Conservation (phyloP, 2,113 vertebrate genomes). For the Phodopus roborovskii region DNA sequence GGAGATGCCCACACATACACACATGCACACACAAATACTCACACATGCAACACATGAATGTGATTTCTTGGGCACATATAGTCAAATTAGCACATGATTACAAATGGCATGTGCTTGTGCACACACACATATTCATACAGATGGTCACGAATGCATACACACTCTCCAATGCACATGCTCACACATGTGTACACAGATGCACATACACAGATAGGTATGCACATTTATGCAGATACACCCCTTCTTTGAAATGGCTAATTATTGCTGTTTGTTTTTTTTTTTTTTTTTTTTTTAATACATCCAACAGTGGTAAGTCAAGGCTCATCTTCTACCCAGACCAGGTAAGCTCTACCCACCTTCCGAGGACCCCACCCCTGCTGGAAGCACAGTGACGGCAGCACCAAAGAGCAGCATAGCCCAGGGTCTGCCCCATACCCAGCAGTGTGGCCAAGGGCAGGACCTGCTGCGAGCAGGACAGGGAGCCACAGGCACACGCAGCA, state of each 20-base stretch:
- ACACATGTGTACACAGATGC: background rate
- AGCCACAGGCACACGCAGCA: background rate
- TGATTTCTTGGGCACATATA: background rate
- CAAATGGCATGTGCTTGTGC: background rate
- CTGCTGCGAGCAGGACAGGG: constrained; percentile 48
- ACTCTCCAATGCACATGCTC: background rate
- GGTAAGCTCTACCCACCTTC: background rate
- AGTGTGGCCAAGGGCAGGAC: constrained; percentile 53
- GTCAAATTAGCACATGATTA: background rate
- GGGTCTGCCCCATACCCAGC: background rate
- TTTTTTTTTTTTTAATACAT: constrained; percentile 53
- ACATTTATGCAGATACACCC: constrained; percentile 17
- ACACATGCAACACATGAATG: background rate
- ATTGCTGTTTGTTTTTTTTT: constrained; percentile 83
- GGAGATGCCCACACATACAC: background rate
- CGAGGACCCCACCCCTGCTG: background rate
- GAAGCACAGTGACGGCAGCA: background rate
- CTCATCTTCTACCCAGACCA: background rate
- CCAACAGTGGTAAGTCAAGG: constrained; percentile 33
- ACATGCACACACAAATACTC: background rate
- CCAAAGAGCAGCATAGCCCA: background rate
- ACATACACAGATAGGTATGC: background rate
- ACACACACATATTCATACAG: background rate
- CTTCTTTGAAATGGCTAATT: constrained; percentile 83
- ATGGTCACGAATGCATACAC: background rate